Conservation (phyloP, 2,113 vertebrate genomes). For the Candoia aspera region DNA sequence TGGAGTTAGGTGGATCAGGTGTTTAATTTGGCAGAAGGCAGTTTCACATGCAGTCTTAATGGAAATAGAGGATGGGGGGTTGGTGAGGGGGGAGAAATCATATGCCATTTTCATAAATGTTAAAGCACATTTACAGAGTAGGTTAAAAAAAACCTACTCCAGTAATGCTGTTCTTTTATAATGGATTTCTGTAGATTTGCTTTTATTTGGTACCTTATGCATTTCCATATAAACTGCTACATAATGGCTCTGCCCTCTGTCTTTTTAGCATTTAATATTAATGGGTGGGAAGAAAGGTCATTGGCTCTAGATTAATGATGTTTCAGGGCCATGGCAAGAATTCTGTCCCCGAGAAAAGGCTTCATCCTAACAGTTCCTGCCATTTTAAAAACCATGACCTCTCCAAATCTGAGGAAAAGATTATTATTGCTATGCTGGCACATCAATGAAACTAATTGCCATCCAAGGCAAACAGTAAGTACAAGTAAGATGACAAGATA, state of each 20-base stretch:
- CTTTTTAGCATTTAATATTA: slow-evolving; percentile 65
- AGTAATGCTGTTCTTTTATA: slow-evolving; percentile 35
- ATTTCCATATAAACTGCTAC: slow-evolving; percentile 80
- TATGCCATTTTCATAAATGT: neutral
- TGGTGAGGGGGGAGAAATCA: neutral
- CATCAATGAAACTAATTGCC: neutral
- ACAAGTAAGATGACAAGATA: neutral
- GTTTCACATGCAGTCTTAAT: neutral
- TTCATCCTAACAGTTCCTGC: neutral
- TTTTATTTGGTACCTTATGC: slow-evolving; percentile 62
- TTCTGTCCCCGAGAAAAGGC: neutral
- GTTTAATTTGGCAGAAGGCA: neutral
- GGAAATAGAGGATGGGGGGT: neutral
- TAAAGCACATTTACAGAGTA: neutral
- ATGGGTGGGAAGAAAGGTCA: slow-evolving; percentile 69
- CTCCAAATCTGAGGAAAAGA: neutral
- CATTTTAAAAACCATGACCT: neutral
- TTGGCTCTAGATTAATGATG: slow-evolving; percentile 45
- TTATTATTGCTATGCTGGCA: neutral
- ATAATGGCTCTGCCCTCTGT: slow-evolving; percentile 71
- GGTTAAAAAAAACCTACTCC: slow-evolving; percentile 24
- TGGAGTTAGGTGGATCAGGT: neutral
- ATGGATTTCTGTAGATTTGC: slow-evolving; percentile 44
- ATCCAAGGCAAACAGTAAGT: neutral
- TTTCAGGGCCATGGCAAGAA: slow-evolving; percentile 19